Evolutionary conservation across 2,888 invertebrate species (phyloP).

Genomic region (Argynnis bischoffii): DNA sequence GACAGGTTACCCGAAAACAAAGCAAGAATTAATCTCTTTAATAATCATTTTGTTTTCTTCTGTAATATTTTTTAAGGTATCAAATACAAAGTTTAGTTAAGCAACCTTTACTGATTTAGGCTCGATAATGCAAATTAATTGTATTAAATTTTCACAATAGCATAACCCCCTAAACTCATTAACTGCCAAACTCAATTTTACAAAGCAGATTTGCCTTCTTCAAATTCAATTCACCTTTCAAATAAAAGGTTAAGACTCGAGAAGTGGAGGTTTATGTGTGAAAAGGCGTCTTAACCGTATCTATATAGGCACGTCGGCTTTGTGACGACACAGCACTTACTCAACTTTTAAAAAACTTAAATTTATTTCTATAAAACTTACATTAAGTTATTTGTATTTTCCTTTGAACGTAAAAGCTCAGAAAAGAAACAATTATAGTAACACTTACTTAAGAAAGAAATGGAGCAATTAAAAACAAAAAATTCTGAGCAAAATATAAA

Average conservation of each 20-base stretch:
- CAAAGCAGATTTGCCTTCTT: background rate
- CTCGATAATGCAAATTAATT: too few relatives aligned
- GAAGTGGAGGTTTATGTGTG: background rate
- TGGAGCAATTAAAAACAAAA: constrained; percentile 12
- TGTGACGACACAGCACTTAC: background rate
- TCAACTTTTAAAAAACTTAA: background rate
- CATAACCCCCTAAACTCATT: constrained; percentile 2
- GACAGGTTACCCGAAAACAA: too few relatives aligned
- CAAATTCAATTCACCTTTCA: constrained; percentile 5
- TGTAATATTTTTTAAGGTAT: too few relatives aligned
- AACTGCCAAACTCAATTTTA: constrained; percentile 6
- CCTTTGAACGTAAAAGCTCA: background rate
- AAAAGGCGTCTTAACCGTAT: constrained; percentile 10
- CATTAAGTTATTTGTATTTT: constrained; percentile 9
- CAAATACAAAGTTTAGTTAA: too few relatives aligned
- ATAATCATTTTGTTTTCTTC: too few relatives aligned
- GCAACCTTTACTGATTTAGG: too few relatives aligned
- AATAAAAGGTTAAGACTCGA: constrained; percentile 12
- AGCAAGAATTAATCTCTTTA: too few relatives aligned
- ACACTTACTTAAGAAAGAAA: constrained; percentile 15
- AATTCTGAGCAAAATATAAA: background rate
- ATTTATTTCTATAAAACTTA: background rate
- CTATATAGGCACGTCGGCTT: constrained; percentile 3
- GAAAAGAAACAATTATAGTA: constrained; percentile 12
- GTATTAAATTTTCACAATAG: background rate